Base-by-base conservation (phyloP, 2,797 vertebrate species). In the Yasuhikotakia modesta region DNA sequence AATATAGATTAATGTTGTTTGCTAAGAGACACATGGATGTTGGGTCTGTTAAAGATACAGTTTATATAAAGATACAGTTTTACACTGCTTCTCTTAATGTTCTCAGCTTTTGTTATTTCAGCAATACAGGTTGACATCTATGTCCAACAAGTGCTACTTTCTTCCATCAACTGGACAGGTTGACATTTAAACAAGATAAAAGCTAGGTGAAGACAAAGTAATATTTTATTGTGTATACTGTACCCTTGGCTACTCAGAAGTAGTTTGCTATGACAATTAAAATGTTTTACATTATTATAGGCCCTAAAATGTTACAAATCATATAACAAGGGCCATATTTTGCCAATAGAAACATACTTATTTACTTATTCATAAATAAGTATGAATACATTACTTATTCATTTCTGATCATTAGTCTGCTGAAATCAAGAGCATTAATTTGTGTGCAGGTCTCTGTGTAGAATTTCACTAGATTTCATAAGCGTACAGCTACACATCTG, bases 401-500 rank as follows among this genome's bases (percentile, higher is more conserved):
- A 65, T 74, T 39, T 64, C 72, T 39, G 53, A 74, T 74, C 19
- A 74, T 64, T 22, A 64, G 13, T 13, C 46, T 19, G n/a, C 46
- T 57, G 13, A 57, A 30, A 76, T 27, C 35, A n/a, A 53, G 32
- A 52, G 16, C 21, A 32, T 39, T 46, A 30, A 19, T 52, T 50
- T 32, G 24, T 57, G 14, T 53, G 19, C 35, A 7, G 13, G 5
- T n/a, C 5, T 78, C 48, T 0, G 30, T 27, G 5, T 64, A 77
- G 74, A 76, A 75, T 78, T 58, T 70, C 72, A 60, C 70, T 32
- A 82, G 12, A 53, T 91, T 91, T 90, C 90, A 75, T 89, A 89
- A 91, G 88, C 78, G 84, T 80, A 87, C 86, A 90, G 87, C 74
- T 87, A 79, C 84, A 83, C 58, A 87, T 64, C 35, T 87, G 84